Conservation (phyloP, 2,888 invertebrate genomes). For the Cerastoderma edule region DNA sequence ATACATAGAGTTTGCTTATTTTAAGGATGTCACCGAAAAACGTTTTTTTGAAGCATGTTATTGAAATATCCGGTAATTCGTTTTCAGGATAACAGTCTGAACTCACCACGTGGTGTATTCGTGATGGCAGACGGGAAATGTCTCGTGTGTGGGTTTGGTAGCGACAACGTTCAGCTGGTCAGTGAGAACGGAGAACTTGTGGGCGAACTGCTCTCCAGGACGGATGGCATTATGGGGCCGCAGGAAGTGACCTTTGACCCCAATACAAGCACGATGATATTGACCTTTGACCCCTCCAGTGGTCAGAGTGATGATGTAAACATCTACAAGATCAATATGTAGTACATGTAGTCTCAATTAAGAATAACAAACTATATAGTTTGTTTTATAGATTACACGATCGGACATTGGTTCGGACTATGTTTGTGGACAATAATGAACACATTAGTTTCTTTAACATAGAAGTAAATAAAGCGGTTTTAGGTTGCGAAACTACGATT, state of each 20-base stretch:
- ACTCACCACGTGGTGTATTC: slow-evolving; percentile 63
- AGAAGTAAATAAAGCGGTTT: too few species aligned
- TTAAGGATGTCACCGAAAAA: too few species aligned
- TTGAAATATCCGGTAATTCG: too few species aligned
- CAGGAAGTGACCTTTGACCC: slow-evolving; percentile 55
- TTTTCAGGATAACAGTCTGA: slow-evolving; percentile 51
- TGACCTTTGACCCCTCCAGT: slow-evolving; percentile 66
- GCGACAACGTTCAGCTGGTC: slow-evolving; percentile 64
- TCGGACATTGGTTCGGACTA: too few species aligned
- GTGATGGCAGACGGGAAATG: slow-evolving; percentile 50
- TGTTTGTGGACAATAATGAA: too few species aligned
- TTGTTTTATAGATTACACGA: too few species aligned
- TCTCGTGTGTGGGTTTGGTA: slow-evolving; percentile 63
- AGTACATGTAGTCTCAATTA: too few species aligned
- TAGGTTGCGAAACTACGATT: too few species aligned
- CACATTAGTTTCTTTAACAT: too few species aligned
- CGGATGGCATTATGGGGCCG: slow-evolving; percentile 63
- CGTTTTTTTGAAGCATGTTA: too few species aligned
- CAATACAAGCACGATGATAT: slow-evolving; percentile 45
- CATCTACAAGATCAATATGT: slow-evolving; percentile 43
- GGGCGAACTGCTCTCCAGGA: slow-evolving; percentile 52
- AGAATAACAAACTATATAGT: too few species aligned
- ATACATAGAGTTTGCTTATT: too few species aligned
- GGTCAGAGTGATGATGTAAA: slow-evolving; percentile 59
- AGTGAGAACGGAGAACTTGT: slow-evolving; percentile 51